Base-by-base conservation (phyloP, 2,797 vertebrate species). In the Hozukius guyotensis region DNA sequence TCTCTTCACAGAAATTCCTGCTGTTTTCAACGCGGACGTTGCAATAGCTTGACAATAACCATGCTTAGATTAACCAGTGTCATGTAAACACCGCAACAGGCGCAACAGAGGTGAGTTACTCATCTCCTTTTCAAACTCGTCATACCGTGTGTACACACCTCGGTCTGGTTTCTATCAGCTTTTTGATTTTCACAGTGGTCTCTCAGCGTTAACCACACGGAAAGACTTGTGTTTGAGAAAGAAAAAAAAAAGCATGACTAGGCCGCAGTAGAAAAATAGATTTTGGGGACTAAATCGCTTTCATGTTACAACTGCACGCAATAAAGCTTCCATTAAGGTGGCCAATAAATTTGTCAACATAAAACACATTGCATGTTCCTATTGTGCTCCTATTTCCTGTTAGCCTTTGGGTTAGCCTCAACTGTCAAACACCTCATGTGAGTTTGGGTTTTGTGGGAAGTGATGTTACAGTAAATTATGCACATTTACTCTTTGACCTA, bases 171-270 rank as follows among this genome's bases (percentile, higher is more conserved):
- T 24, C 66, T n/a, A 32, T 72, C 56, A n/a, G 38, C 18, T 74
- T 74, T 29, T 24, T 38, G 34, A 68, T 72, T 80, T 80, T 52
- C 8, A 65, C 42, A 62, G 65, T n/a, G 81, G 75, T 57, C 11
- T 25, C 2, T 62, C 27, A 22, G 42, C 1, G 8, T 61, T 42
- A 74, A 67, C 77, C 82, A 67, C 81, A 76, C 0, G 2, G 29
- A 55, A 53, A 29, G 34, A 53, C 70, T 49, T 63, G 70, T 52
- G 72, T 57, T 32, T 72, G 52, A 27, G 16, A 0, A n/a, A 13
- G 13, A 24, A 53, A 61, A 36, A 36, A 12, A 11, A 70, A 22
- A 42, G 8, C 22, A 36, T 1, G 4, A 25, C 49, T 16, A 36
- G 4, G 52, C 55, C 31, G 38, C 13, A 3, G 60, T 2, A 42